Conservation (phyloP, 53 echinoderm and acorn worm species). For the Stichopus horrens region DNA sequence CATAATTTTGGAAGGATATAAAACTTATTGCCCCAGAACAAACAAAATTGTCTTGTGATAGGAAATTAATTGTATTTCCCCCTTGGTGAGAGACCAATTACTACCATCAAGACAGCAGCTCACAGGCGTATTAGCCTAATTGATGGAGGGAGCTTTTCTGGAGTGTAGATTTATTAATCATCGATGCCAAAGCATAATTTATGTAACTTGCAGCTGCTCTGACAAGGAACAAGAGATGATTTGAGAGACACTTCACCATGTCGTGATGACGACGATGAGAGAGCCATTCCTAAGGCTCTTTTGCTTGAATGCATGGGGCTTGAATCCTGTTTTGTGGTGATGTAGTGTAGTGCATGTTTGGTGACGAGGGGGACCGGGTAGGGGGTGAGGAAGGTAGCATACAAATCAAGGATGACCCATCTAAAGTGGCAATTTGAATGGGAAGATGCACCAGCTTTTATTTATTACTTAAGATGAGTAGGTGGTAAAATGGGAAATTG, state of each 20-base stretch:
- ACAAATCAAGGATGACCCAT: too few relatives aligned
- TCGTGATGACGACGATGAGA: too few relatives aligned
- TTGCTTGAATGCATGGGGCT: too few relatives aligned
- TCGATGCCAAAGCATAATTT: constrained; percentile 1
- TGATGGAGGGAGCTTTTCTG: constrained; percentile 27
- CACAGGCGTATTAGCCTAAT: constrained; percentile 41
- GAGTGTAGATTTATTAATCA: constrained; percentile 33
- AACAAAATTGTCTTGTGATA: constrained; percentile 45
- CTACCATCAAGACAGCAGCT: constrained; percentile 2
- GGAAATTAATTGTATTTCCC: constrained; percentile 39
- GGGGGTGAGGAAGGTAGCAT: too few relatives aligned
- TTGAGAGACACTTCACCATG: not conserved
- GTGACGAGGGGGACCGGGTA: too few relatives aligned
- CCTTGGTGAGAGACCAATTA: constrained; percentile 34
- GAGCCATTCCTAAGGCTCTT: too few relatives aligned
- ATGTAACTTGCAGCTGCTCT: constrained; percentile 18
- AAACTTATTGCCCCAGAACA: constrained; percentile 19
- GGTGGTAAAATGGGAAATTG: too few relatives aligned
- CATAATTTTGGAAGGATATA: not conserved
- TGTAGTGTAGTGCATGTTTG: too few relatives aligned
- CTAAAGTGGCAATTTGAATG: too few relatives aligned
- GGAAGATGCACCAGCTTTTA: too few relatives aligned
- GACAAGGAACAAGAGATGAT: not conserved
- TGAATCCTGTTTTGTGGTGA: too few relatives aligned
- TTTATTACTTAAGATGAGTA: too few relatives aligned